Conservation (phyloP, 1,140 invertebrate species). For the Apis mellifera region DNA sequence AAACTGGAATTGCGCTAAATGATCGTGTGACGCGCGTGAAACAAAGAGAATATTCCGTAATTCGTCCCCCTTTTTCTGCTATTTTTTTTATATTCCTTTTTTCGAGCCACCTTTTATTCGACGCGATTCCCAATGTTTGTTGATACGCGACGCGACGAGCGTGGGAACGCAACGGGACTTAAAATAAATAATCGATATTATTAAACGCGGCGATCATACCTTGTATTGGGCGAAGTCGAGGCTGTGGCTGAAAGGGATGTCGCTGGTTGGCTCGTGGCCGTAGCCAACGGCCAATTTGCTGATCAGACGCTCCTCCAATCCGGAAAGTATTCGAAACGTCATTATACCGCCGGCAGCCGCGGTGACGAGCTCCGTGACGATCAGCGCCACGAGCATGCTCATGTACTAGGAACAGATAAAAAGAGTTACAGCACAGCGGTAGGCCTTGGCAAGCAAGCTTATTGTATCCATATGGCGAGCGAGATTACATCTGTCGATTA, state of each 20-base stretch:
- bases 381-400: constrained; percentile 79
- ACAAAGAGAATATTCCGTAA: too few relatives aligned
- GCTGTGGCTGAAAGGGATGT: constrained; percentile 78
- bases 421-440: background rate
- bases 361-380: constrained; percentile 75
- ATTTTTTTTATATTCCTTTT: too few relatives aligned
- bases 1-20: too few relatives aligned
- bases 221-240: constrained; percentile 82
- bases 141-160: too few relatives aligned
- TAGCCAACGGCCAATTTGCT: constrained; percentile 77
- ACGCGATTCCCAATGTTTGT: too few relatives aligned
- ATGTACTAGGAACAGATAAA: constrained; percentile 79
- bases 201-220: constrained; percentile 62
- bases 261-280: constrained; percentile 74
- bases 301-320: constrained; percentile 75
- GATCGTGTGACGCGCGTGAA: too few relatives aligned
- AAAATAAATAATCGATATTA: constrained; percentile 16
- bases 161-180: background rate
- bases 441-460: constrained; percentile 16
- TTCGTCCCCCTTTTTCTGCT: too few relatives aligned
- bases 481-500: background rate
- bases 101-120: too few relatives aligned
- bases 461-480: background rate
- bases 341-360: constrained; percentile 71
- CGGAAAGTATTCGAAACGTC: constrained; percentile 75